Evolutionary conservation across 2,113 vertebrate species (phyloP), one percentile per base, ranked within the genome.

Genomic region (Corydoras maculifer): DNA sequence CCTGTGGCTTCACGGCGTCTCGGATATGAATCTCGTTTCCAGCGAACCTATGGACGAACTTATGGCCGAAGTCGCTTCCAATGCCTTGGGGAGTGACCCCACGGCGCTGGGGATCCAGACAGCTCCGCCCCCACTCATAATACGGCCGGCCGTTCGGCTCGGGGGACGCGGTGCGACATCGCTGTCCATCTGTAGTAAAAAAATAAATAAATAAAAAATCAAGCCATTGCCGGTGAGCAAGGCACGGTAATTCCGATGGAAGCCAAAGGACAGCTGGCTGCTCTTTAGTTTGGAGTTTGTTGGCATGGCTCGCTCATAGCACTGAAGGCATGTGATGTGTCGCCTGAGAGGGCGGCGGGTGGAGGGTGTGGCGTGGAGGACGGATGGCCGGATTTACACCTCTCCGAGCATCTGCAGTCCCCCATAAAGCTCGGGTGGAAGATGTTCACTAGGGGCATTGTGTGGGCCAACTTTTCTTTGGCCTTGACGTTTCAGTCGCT

Each of bases 111-210:
- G 89, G 91, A 91, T 92, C 92, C 91, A 87, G 92, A 91, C 91
- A 91, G 93, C 93, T 90, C 89, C 90, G 91, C 88, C 75, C 92
- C 92, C 92, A 93, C 92, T 94, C 92, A 91, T 92, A 91, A 92
- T 93, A 92, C 95, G 95, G 94, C 94, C 96, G 95, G 93, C 89
- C 83, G 88, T 92, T 94, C 93, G 92, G 91, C 94, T 87, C 93
- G 92, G 93, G 92, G 92, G 92, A 94, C 94, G 91, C 91, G 82
- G 89, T 91, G 92, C 91, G 92, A 93, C 87, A 80, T 86, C 87
- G 87, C 86, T 87, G 87, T 88, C 86, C 84, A 87, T 84, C 64
- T 72, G 60, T 67, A 62, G 57, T 58, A 74, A 32, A 53, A 60
- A 70, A 68, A 57, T 53, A 25, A 25, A 25, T 2, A 25, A 25